Percentiles rank a stretch among this genome's conserved stretches.
These are phyloP conservation scores for Neosilurus hyrtlii DNA, from an alignment of 2,797 vertebrate genomes.

Conservation along the genomic window DNA sequence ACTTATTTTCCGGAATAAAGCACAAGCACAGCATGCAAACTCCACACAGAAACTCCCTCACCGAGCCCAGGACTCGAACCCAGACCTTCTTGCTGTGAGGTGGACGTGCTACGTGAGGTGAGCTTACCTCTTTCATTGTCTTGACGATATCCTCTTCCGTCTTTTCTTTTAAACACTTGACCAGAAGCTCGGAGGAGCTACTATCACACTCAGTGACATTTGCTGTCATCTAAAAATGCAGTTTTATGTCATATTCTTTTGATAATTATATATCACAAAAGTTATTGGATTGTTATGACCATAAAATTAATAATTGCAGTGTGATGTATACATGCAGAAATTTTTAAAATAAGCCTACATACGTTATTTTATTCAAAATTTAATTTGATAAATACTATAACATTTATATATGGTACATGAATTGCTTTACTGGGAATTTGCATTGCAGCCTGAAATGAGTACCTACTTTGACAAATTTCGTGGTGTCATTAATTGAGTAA, in stretches of 20 bases:
- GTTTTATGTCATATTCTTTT: background rate
- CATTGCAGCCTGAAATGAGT: background rate
- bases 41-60: too few species aligned
- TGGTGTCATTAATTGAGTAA: constrained; percentile 56
- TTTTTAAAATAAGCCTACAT: background rate
- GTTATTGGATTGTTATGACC: background rate
- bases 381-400: background rate
- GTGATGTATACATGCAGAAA: background rate
- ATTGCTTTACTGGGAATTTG: background rate
- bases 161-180: constrained; percentile 65
- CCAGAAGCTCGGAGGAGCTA: constrained; percentile 61
- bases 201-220: constrained; percentile 65
- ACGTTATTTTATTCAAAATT: background rate
- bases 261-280: background rate
- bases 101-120: too few species aligned
- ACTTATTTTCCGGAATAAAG: too few species aligned
- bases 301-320: background rate
- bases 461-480: constrained; percentile 60
- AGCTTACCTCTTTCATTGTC: constrained; percentile 62
- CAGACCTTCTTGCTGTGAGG: too few species aligned
- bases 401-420: background rate
- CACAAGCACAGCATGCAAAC: too few species aligned
- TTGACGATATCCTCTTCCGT: constrained; percentile 62
- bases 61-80: too few species aligned
- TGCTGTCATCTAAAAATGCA: constrained; percentile 61